A percentile compares a stretch with the other conserved stretches of the same genome.
Evolutionary conservation across 1,140 invertebrate species (phyloP).

Genomic region (Habropoda laboriosa): DNA sequence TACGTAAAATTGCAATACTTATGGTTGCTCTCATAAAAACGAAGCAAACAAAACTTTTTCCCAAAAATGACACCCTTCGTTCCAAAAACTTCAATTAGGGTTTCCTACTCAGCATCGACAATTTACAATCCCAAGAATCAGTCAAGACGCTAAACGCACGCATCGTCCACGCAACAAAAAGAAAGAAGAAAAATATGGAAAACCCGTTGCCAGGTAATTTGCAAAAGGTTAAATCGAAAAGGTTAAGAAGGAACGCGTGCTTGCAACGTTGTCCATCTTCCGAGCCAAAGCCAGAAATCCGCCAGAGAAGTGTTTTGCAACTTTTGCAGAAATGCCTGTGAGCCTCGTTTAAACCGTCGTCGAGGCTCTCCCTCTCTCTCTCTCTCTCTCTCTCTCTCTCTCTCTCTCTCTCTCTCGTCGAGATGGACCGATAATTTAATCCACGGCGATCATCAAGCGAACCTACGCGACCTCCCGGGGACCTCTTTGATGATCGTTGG

Average conservation of each 20-base stretch:
- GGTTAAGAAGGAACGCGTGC: constrained; percentile 20
- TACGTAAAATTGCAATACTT: too few relatives aligned
- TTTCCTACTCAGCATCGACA: too few relatives aligned
- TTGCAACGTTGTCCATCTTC: not conserved
- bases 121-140: constrained; percentile 4
- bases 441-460: constrained; percentile 31
- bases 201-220: constrained; percentile 5
- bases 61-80: too few relatives aligned
- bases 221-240: constrained; percentile 30
- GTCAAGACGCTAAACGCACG: not conserved
- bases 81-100: too few relatives aligned
- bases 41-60: too few relatives aligned
- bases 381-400: too few relatives aligned
- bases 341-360: not conserved
- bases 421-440: constrained; percentile 52
- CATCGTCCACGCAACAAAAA: not conserved
- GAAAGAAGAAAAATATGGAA: not conserved
- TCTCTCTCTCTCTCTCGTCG: not conserved
- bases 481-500: constrained; percentile 24
- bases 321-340: not conserved
- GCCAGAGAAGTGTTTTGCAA: not conserved
- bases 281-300: not conserved
- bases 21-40: too few relatives aligned
- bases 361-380: too few relatives aligned
- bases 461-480: constrained; percentile 21